Percentiles rank a stretch among this genome's conserved stretches.
Evolutionary conservation across 2,797 vertebrate genomes (phyloP).

Genomic region (Phrynocephalus guinanensis): DNA sequence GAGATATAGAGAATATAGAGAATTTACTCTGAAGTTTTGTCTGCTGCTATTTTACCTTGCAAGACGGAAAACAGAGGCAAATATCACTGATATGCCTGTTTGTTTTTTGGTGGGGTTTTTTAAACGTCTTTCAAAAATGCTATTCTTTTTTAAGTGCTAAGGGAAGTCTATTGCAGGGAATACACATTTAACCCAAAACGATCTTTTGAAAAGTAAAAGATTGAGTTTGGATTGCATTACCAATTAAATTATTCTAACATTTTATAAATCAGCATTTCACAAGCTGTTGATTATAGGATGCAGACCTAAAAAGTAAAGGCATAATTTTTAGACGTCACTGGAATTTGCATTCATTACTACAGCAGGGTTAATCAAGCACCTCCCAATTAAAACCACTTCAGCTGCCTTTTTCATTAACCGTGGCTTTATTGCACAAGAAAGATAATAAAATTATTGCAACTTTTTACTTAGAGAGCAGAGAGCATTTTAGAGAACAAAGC

Average conservation of each 20-base stretch:
- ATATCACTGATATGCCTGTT: neutral
- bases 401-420: conserved; percentile 58
- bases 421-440: conserved; percentile 33
- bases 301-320: conserved; percentile 44
- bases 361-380: conserved; percentile 65
- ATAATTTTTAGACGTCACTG: conserved; percentile 61
- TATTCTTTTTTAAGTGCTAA: conserved; percentile 5
- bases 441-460: conserved; percentile 22
- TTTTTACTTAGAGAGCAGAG: conserved; percentile 15
- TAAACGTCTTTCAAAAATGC: neutral
- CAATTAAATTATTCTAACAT: conserved; percentile 55
- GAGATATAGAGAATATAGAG: neutral
- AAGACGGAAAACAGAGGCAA: no score
- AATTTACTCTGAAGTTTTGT: neutral
- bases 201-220: conserved; percentile 31
- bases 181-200: conserved; percentile 14
- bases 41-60: neutral
- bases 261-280: conserved; percentile 48
- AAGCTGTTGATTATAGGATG: conserved; percentile 57
- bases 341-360: conserved; percentile 63
- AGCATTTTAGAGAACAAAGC: conserved; percentile 24
- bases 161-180: conserved; percentile 9
- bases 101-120: neutral
- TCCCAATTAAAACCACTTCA: conserved; percentile 65
- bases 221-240: conserved; percentile 58